phyloP scores from a whole-genome alignment of 1,140 invertebrate species.

The Psilanteris sp. region DNA sequence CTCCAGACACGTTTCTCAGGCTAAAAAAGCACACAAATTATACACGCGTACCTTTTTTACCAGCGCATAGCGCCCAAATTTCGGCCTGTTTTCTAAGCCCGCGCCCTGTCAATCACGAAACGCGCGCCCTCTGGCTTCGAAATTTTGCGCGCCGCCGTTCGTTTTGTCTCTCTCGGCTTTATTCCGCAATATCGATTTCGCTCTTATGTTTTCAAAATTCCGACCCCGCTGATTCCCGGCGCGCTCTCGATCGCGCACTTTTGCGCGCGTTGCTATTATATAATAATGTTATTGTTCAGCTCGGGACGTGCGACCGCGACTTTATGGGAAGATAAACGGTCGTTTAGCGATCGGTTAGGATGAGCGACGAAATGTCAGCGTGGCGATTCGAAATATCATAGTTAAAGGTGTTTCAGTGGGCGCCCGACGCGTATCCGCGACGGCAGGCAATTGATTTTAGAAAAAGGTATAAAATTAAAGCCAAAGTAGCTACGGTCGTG shows the following conservation, averaged over 20 bases:
- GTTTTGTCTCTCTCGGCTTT: slow-evolving; percentile 7
- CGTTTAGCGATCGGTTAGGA: background rate
- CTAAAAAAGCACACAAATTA: slow-evolving; percentile 42
- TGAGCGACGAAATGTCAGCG: slow-evolving; percentile 6
- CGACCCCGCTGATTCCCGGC: no score
- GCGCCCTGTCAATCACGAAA: slow-evolving; percentile 29
- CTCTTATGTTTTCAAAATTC: no score
- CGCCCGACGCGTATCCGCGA: no score
- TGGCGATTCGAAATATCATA: background rate
- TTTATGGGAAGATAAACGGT: slow-evolving; percentile 8
- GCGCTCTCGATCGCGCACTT: no score
- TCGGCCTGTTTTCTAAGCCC: slow-evolving; percentile 19
- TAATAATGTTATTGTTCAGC: no score
- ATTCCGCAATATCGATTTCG: no score
- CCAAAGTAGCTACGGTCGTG: slow-evolving; percentile 5
- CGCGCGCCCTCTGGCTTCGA: slow-evolving; percentile 26
- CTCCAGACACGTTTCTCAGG: slow-evolving; percentile 45
- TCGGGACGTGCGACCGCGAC: no score
- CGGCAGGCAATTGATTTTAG: slow-evolving; percentile 11
- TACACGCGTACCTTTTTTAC: slow-evolving; percentile 11
- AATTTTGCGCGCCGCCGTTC: background rate
- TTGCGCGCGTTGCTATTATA: no score
- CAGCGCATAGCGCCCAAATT: slow-evolving; percentile 12
- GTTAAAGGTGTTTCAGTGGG: no score
- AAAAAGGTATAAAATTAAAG: slow-evolving; percentile 27